Percentiles rank a stretch among this genome's conserved stretches.
Conservation (phyloP, 2,888 invertebrate species). For the Hoplodrina ambigua region DNA sequence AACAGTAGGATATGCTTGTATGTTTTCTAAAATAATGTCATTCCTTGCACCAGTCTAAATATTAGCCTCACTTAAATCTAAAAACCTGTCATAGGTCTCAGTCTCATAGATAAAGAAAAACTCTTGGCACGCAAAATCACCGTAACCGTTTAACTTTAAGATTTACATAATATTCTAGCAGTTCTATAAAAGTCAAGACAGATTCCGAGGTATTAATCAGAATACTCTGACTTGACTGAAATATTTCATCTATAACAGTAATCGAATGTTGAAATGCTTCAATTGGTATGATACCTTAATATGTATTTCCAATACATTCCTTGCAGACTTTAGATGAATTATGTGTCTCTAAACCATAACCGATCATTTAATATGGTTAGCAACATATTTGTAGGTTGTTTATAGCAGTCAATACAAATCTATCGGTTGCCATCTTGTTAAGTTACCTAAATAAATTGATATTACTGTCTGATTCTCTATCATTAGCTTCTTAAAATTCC, state of each 20-base stretch:
- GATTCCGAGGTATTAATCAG: constrained; percentile 47
- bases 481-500: not conserved
- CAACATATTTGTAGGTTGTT: not conserved
- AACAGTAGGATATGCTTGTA: not conserved
- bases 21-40: constrained; percentile 5
- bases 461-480: not conserved
- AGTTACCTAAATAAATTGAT: not conserved
- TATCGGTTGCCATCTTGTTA: not conserved
- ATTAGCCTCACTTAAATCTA: constrained; percentile 30
- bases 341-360: constrained; percentile 11
- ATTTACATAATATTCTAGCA: constrained; percentile 31
- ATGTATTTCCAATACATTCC: constrained; percentile 19
- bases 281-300: constrained; percentile 23
- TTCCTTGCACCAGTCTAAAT: constrained; percentile 6
- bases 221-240: constrained; percentile 48
- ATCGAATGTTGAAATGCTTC: constrained; percentile 35
- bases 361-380: not conserved
- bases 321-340: constrained; percentile 10
- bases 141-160: constrained; percentile 38
- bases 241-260: constrained; percentile 51
- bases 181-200: constrained; percentile 34
- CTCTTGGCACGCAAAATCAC: constrained; percentile 32
- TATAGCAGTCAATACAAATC: not conserved
- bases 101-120: constrained; percentile 18
- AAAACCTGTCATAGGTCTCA: constrained; percentile 33